Conservation (phyloP, 2,888 invertebrate species). For the Andricus quercusramuli region DNA sequence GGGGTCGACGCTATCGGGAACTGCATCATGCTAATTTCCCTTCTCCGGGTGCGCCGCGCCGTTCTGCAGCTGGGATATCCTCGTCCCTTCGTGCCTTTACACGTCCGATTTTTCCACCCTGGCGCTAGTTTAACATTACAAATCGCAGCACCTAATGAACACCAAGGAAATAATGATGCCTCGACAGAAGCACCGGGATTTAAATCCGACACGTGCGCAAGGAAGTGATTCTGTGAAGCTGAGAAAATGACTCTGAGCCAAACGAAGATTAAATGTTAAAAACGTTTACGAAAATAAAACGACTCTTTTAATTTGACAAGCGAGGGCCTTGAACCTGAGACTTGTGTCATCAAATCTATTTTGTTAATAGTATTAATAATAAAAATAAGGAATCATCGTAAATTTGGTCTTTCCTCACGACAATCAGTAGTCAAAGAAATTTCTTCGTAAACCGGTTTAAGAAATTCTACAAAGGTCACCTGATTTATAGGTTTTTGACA, state of each 20-base stretch:
- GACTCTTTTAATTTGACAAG: background rate
- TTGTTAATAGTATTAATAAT: background rate
- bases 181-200: conserved; percentile 18
- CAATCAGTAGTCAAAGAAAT: background rate
- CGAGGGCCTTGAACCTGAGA: conserved; percentile 1
- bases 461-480: background rate
- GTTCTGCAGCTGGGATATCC: conserved; percentile 43
- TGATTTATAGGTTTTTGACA: conserved; percentile 2
- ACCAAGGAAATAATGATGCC: conserved; percentile 41
- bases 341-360: background rate
- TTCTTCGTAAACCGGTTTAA: background rate
- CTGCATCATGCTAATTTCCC: conserved; percentile 68
- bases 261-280: conserved; percentile 5
- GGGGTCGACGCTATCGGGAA: conserved; percentile 63
- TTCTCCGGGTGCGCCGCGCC: conserved; percentile 50
- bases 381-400: background rate
- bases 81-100: conserved; percentile 31
- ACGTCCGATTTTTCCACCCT: conserved; percentile 32
- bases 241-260: background rate
- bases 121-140: conserved; percentile 49
- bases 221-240: background rate
- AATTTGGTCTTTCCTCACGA: background rate
- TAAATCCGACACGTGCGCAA: conserved; percentile 6
- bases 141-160: conserved; percentile 48
- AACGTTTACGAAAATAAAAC: background rate